Base-by-base conservation (phyloP, 2,888 invertebrate species). In the Chelonus formosanus region DNA sequence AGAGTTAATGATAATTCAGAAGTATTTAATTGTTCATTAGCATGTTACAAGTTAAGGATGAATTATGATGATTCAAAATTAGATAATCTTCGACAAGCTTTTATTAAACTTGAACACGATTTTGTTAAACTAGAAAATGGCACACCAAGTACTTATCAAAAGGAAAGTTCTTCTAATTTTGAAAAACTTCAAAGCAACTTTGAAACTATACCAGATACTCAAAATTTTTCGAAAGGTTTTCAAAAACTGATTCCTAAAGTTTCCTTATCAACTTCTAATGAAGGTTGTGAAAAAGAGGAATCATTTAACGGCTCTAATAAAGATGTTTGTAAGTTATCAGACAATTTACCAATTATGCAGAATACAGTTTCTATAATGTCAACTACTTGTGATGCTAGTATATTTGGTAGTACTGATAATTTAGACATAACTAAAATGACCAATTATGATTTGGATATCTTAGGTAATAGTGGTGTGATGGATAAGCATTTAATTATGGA, bases 401-500 rank as follows among this genome's bases (percentile, higher is more conserved):
- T 82, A 70, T 83, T 83, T 69, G 80, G 76, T 36, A 74, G 76
- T 50, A 67, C 76, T 8, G 81, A 82, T 40, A 80, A 79, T 75
- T 72, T 81, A 31, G 81, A 81, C 54, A 78, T 80, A 52, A 67
- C 75, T 3, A 80, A 78, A 69, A 76, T 82, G 10, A 61, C 75
- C 35, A 79, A 74, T 54, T 82, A 82, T 56, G 81, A 82, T 73
- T 72, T 82, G 66, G 82, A 81, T 66, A 80, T 82, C 64, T 71
- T 82, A n/a, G 78, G 76, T 65, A 78, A 75, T 3, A 78, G 77
- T 48, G 76, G 79, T 0, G 80, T 77, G 0, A 79, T 80, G 35
- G 80, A 80, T 63, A 80, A 80, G 36, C 79, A 80, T 65, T 72
- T 82, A 48, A 75, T 81, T 68, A 81, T 83, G 32, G 82, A 83